These are phyloP conservation scores for Lepidochitona cinerea DNA, from an alignment of 2,888 invertebrate species.

Conservation along the genomic window DNA sequence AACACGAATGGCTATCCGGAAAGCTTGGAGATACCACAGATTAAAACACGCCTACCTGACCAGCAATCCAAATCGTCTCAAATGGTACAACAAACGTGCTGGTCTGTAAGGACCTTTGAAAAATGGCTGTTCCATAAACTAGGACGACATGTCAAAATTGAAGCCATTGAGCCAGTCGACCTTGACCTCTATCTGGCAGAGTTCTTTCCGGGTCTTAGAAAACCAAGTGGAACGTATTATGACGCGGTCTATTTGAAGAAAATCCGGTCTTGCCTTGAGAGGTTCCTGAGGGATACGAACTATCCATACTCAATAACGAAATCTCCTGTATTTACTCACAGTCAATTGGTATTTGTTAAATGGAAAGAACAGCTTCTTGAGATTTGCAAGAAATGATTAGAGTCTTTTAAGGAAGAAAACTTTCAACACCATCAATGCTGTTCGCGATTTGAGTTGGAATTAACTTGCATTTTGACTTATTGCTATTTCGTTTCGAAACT, in stretches of 20 bases:
- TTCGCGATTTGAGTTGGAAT: too few relatives aligned
- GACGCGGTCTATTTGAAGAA: neutral
- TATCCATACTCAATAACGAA: neutral
- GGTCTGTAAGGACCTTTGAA: neutral
- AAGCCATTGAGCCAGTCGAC: neutral
- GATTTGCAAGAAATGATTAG: too few relatives aligned
- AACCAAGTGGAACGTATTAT: neutral
- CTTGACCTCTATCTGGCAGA: neutral
- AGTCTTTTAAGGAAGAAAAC: too few relatives aligned
- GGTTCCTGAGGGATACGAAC: neutral
- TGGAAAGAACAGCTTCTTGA: too few relatives aligned
- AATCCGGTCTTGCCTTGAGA: neutral
- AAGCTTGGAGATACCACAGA: too few relatives aligned
- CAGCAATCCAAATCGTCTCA: neutral
- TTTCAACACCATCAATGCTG: too few relatives aligned
- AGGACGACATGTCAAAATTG: neutral
- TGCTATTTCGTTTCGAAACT: too few relatives aligned
- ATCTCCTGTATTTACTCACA: neutral
- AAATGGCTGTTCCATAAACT: neutral
- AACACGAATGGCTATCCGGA: too few relatives aligned
- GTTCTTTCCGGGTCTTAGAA: neutral
- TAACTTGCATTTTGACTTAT: too few relatives aligned
- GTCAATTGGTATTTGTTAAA: neutral
- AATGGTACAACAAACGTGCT: neutral
- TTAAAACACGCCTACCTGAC: too few relatives aligned